phyloP scores from a whole-genome alignment of 1,140 invertebrate species.

The Nilaparvata lugens region DNA sequence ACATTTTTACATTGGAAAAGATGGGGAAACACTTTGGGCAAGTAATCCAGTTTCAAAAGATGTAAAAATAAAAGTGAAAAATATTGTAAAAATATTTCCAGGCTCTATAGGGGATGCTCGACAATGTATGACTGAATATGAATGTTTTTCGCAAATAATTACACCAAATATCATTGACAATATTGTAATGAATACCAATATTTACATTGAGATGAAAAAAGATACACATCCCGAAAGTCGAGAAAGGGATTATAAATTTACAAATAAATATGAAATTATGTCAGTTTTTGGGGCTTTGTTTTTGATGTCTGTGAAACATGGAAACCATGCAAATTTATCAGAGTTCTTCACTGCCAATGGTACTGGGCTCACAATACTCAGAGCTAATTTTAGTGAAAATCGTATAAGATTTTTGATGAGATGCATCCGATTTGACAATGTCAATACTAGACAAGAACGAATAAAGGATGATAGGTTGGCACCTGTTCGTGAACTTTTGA shows the following conservation, averaged over 20 bases:
- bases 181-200: too few species aligned
- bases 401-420: constrained; percentile 4
- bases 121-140: too few species aligned
- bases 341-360: constrained; percentile 27
- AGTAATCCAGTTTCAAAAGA: too few species aligned
- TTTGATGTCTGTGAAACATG: constrained; percentile 21
- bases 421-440: constrained; percentile 28
- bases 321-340: constrained; percentile 20
- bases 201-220: too few species aligned
- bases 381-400: constrained; percentile 23
- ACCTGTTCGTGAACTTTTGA: constrained; percentile 28
- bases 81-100: too few species aligned
- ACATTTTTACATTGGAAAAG: too few species aligned
- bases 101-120: too few species aligned
- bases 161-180: too few species aligned
- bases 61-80: too few species aligned
- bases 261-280: constrained; percentile 10
- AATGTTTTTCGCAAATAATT: too few species aligned
- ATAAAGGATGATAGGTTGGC: constrained; percentile 29
- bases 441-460: constrained; percentile 23
- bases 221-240: too few species aligned
- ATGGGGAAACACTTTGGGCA: too few species aligned
- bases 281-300: constrained; percentile 19
- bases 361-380: constrained; percentile 22
- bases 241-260: not conserved